Percentiles rank a stretch among this genome's conserved stretches.
phyloP scores from a whole-genome alignment of 2,113 vertebrate genomes.

The Verasper variegatus region DNA sequence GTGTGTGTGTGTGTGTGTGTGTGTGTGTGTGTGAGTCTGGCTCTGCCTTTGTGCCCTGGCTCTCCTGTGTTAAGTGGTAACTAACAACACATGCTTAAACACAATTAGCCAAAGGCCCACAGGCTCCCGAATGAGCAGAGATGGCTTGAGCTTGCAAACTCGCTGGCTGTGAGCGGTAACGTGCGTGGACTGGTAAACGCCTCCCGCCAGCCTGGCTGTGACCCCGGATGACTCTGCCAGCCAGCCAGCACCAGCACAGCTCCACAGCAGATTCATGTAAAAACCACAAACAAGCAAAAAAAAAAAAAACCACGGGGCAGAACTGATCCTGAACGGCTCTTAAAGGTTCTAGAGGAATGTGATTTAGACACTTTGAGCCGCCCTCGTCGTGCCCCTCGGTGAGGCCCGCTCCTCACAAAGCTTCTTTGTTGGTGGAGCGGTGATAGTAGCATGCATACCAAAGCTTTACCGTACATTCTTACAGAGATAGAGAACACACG shows the following conservation, averaged over 20 bases:
- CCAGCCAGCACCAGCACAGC: constrained; percentile 10
- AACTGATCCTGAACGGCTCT: constrained; percentile 16
- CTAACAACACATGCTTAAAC: constrained; percentile 49
- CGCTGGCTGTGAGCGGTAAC: constrained; percentile 37
- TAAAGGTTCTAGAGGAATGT: not conserved
- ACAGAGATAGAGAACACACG: constrained; percentile 27
- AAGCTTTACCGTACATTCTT: constrained; percentile 48
- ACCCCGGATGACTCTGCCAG: constrained; percentile 55
- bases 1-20: not conserved
- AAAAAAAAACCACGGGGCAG: not conserved
- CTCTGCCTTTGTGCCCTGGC: constrained; percentile 3
- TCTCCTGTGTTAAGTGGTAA: constrained; percentile 23
- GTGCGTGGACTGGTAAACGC: constrained; percentile 64
- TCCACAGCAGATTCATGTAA: constrained; percentile 5
- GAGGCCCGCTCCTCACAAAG: constrained; percentile 50
- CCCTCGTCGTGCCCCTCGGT: constrained; percentile 12
- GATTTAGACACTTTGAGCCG: constrained; percentile 15
- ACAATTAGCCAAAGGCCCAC: constrained; percentile 40
- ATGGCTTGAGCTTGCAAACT: constrained; percentile 27
- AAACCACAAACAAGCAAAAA: constrained; percentile 6
- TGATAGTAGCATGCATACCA: constrained; percentile 58
- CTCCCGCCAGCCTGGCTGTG: constrained; percentile 38
- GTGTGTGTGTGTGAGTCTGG: not conserved
- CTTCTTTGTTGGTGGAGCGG: constrained; percentile 25
- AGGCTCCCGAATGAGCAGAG: constrained; percentile 35